Base-by-base conservation (phyloP, 2,797 vertebrate genomes). In the Sciurus carolinensis region DNA sequence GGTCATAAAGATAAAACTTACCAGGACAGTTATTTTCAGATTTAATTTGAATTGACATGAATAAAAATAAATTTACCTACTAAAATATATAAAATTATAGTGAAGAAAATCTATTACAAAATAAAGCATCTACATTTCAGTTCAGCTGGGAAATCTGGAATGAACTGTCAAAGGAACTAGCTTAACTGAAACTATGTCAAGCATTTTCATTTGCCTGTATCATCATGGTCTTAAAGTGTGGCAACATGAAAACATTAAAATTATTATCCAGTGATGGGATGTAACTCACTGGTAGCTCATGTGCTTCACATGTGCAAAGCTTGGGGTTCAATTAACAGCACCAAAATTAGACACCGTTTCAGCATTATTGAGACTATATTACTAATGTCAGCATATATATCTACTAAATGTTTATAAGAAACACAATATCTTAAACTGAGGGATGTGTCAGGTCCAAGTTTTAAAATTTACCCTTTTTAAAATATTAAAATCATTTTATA, bases 211-310 rank as follows among this genome's bases (percentile, higher is more conserved):
- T 89, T 50, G 79, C 50, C 33, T 39, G 24, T 22, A 83, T 79
- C n/a, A 80, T 76, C 44, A 42, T 13, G 17, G n/a, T 88, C 67
- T 12, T 92, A 91, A 86, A 88, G 82, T 50, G 5, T 59, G 59
- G 3, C 71, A n/a, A 85, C 17, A 94, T 14, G 72, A 86, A 69
- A 7, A 94, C 50, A 83, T 24, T 75, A 64, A 86, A 95, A 67
- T 62, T 33, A 26, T n/a, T 44, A 82, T 75, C 52, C 57, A 39
- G 11, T 17, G 54, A 24, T 39, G 3, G 36, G 11, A 26, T 84
- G 11, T 20, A 62, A 42, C 39, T 69, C 7, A 39, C 7, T 52
- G 85, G 28, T 62, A 59, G 10, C 44, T 36, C 33, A 14, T 5
- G 15, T 36, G 22, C 3, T 4, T 15, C n/a, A 9, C 9, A 59